Evolutionary conservation across 2,888 invertebrate genomes (phyloP), one percentile per base, ranked within the genome.

Genomic region (Spisula subtruncata): DNA sequence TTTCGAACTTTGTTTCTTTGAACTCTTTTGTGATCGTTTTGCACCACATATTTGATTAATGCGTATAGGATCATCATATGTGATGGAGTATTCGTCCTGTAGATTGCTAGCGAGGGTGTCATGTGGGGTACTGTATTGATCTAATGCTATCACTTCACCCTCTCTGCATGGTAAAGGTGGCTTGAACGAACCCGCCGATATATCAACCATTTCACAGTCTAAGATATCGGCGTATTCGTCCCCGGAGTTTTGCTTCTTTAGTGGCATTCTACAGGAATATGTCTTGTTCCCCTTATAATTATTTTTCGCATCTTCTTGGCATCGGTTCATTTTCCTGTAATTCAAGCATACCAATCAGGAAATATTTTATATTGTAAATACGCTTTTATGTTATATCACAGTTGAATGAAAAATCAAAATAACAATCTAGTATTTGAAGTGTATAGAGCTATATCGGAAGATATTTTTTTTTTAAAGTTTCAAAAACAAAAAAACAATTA

Each of bases 21-120:
- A 2, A 41, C 41, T 41, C 41, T 8, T 8, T 41, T 41, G 41
- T 41, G 56, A n/a, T 41, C 41, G 32, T 75, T 51, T 16, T 35
- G 32, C 25, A 48, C 8, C 14, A 29, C 29, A 41, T 35, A 32
- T 20, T 8, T 35, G 5, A 66, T 71, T 84, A 12, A 79, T 79
- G 14, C 85, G 32, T 8, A 85, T 80, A 20, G 85, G 85, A 41
- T 85, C 85, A n/a, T 85, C 85, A 80, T 85, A 85, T 5, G 85
- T 85, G 10, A 79, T 80, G 1, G 56, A 51, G n/a, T 85, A 85
- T 41, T 85, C 85, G 5, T 46, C 35, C 18, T 75, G 75, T 6
- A 75, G 18, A 35, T 16, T 35, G 75, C 16, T 83, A 0, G 5
- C 35, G 0, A 41, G 66, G 14, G 51, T 56, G 20, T 75, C 75